Conservation (phyloP, 2,888 invertebrate species). For the Frankliniella intonsa region DNA sequence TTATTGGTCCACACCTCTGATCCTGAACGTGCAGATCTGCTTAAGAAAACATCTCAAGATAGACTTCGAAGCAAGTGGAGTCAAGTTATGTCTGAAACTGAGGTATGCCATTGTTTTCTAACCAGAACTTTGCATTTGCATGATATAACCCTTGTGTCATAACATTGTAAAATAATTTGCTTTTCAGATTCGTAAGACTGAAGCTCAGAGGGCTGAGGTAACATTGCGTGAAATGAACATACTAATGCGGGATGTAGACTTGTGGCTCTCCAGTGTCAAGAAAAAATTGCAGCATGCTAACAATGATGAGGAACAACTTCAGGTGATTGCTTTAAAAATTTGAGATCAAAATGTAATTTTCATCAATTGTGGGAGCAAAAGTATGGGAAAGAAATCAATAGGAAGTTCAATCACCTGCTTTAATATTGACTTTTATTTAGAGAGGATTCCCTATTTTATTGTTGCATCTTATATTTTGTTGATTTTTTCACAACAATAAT, state of each 20-base stretch:
- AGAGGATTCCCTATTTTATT: too few species aligned
- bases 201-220: slow-evolving; percentile 55
- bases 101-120: slow-evolving; percentile 44
- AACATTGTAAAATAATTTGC: not conserved
- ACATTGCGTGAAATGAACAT: slow-evolving; percentile 51
- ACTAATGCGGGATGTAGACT: slow-evolving; percentile 48
- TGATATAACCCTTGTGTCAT: slow-evolving; percentile 21
- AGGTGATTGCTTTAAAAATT: slow-evolving; percentile 43
- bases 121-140: too few species aligned
- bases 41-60: slow-evolving; percentile 56
- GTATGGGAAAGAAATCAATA: too few species aligned
- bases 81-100: slow-evolving; percentile 59
- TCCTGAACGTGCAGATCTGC: slow-evolving; percentile 54
- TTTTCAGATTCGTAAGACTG: slow-evolving; percentile 42
- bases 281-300: slow-evolving; percentile 48
- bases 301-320: slow-evolving; percentile 49
- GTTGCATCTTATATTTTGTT: not conserved
- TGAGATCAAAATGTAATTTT: not conserved
- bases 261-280: slow-evolving; percentile 49
- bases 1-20: slow-evolving; percentile 57
- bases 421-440: too few species aligned
- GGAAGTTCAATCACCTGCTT: too few species aligned
- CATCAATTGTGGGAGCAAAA: too few species aligned
- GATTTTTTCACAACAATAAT: not conserved
- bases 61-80: slow-evolving; percentile 60